Conservation (phyloP, 2,888 invertebrate species). For the Diaperis boleti region DNA sequence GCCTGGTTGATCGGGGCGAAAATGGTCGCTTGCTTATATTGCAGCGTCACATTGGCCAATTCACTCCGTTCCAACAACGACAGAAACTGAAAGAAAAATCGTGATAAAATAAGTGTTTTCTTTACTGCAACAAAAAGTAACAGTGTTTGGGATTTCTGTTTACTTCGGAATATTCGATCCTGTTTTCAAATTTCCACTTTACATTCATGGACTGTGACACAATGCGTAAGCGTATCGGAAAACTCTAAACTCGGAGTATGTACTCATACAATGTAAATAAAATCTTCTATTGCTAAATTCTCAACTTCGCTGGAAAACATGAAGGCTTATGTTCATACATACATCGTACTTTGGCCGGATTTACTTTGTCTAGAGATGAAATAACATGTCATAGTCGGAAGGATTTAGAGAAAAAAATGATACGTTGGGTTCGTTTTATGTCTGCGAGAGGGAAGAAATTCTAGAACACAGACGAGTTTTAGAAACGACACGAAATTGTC, state of each 20-base stretch:
- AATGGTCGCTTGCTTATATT: slow-evolving; percentile 83
- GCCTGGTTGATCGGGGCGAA: slow-evolving; percentile 92
- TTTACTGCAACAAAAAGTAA: no score
- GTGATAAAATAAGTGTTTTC: no score
- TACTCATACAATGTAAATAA: slow-evolving; percentile 12
- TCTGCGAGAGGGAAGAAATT: slow-evolving; percentile 45
- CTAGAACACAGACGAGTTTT: slow-evolving; percentile 32
- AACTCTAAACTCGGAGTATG: slow-evolving; percentile 8
- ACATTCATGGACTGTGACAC: no score
- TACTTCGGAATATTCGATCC: background rate
- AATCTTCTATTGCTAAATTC: no score
- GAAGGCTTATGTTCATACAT: slow-evolving; percentile 17
- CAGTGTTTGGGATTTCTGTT: background rate
- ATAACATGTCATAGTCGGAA: slow-evolving; percentile 50
- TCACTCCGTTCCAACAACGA: slow-evolving; percentile 79
- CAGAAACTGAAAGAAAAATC: slow-evolving; percentile 89
- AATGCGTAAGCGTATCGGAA: no score
- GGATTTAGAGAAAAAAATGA: slow-evolving; percentile 50
- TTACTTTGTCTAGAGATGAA: slow-evolving; percentile 46
- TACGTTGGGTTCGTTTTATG: slow-evolving; percentile 45
- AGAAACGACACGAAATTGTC: background rate
- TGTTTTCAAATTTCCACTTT: background rate
- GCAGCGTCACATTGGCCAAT: slow-evolving; percentile 79
- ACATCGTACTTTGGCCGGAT: slow-evolving; percentile 40
- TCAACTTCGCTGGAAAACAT: no score